Conservation (phyloP, 2,888 invertebrate species). For the Nezara viridula region DNA sequence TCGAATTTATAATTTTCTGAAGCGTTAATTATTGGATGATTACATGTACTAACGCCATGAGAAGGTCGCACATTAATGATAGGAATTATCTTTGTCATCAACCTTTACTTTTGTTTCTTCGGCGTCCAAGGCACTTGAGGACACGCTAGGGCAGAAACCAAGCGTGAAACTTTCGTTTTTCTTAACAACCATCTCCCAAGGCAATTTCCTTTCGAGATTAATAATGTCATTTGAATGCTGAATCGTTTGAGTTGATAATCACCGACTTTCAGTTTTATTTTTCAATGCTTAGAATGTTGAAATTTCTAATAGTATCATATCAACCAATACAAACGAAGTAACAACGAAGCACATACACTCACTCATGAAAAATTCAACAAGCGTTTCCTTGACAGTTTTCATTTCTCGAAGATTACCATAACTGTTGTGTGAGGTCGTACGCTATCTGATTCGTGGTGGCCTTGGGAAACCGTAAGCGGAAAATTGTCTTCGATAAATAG, state of each 20-base stretch:
- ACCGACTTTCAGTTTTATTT: not conserved
- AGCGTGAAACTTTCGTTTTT: slow-evolving; percentile 23
- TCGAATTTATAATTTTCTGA: not conserved
- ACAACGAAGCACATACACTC: not conserved
- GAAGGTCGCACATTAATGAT: not conserved
- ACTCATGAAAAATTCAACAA: not conserved
- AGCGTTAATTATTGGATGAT: not conserved
- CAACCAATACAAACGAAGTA: not conserved
- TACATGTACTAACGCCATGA: not conserved
- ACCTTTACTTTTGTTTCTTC: not conserved
- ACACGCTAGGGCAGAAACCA: not conserved
- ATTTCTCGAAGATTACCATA: not conserved
- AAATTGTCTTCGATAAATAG: not conserved
- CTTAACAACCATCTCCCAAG: not conserved
- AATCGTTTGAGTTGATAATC: not conserved
- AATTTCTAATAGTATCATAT: too few relatives aligned
- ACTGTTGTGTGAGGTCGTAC: not conserved
- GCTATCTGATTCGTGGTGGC: not conserved
- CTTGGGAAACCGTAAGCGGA: not conserved
- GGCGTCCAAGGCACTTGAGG: not conserved
- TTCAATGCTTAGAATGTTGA: not conserved
- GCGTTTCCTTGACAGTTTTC: not conserved
- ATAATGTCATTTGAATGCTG: not conserved
- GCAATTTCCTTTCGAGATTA: not conserved
- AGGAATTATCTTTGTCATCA: slow-evolving; percentile 10